Conservation (phyloP, 2,888 invertebrate genomes). For the Lysandra bellargus region DNA sequence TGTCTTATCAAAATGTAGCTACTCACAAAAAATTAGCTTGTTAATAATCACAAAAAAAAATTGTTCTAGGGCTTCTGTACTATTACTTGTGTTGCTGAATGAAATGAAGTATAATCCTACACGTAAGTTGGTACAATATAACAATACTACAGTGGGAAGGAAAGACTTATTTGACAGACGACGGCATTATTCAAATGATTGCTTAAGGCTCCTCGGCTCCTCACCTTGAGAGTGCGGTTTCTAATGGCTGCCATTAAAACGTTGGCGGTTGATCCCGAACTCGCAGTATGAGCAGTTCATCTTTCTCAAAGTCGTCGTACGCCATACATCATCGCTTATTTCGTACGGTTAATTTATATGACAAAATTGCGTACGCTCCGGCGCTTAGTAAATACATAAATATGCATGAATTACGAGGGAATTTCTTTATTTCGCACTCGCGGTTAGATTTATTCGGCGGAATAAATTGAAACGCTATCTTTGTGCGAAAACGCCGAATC, state of each 20-base stretch:
- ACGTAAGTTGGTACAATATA: too few relatives aligned
- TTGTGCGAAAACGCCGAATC: conserved; percentile 12
- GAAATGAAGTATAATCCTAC: too few relatives aligned
- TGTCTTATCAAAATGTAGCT: too few relatives aligned
- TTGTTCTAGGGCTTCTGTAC: too few relatives aligned
- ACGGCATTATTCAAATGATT: not conserved
- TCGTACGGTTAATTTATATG: conserved; percentile 36
- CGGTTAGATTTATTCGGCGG: conserved; percentile 18
- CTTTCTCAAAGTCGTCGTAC: conserved; percentile 29
- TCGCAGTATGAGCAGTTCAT: conserved; percentile 18
- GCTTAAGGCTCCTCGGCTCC: not conserved
- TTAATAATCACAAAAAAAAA: too few relatives aligned
- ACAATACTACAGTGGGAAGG: not conserved
- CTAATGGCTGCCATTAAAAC: conserved; percentile 5
- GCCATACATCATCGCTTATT: conserved; percentile 35
- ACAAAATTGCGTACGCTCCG: conserved; percentile 32
- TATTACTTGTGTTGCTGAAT: too few relatives aligned
- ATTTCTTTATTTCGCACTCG: conserved; percentile 15
- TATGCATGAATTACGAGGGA: conserved; percentile 29
- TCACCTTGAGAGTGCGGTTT: not conserved
- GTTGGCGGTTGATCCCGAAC: not conserved
- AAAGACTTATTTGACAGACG: not conserved
- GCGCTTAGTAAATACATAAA: conserved; percentile 31
- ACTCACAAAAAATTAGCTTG: too few relatives aligned
- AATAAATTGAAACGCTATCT: conserved; percentile 15